phyloP scores from a whole-genome alignment of 2,797 vertebrate genomes.

The Propithecus deckenii region DNA sequence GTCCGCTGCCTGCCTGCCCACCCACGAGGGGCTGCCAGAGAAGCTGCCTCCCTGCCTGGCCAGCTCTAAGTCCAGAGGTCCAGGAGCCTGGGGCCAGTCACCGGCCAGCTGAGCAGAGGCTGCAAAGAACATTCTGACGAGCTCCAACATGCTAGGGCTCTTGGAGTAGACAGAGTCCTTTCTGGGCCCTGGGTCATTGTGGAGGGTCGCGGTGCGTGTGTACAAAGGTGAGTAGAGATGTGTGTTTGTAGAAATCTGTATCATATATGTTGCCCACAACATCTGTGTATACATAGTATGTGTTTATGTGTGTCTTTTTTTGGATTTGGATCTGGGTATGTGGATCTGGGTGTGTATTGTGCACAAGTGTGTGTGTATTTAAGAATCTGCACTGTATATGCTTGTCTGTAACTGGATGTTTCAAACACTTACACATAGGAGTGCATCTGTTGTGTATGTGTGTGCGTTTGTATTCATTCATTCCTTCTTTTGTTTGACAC shows the following conservation, averaged over 20 bases:
- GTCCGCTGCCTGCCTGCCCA: constrained; percentile 67
- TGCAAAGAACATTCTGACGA: not conserved
- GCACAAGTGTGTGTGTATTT: not conserved
- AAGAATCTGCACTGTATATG: not conserved
- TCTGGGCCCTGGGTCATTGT: not conserved
- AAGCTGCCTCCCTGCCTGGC: constrained; percentile 14
- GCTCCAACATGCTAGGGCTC: not conserved
- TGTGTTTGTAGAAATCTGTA: not conserved
- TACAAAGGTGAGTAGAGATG: not conserved
- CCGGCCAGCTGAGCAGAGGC: not conserved
- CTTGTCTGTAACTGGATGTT: not conserved
- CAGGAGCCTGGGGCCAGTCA: constrained; percentile 40
- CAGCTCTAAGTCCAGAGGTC: constrained; percentile 6
- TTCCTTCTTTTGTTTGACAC: not conserved
- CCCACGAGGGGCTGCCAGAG: constrained; percentile 64
- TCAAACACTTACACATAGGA: not conserved
- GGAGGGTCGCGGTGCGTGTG: not conserved
- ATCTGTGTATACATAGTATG: not conserved
- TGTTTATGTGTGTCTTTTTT: not conserved
- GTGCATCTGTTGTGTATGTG: not conserved
- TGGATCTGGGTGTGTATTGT: not conserved
- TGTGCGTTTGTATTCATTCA: not conserved
- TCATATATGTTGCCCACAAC: not conserved
- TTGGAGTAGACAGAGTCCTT: not conserved
- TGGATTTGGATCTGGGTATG: not conserved